Evolutionary conservation across 2,797 vertebrate genomes (phyloP).

Genomic region (Melanotaenia parkinsoni): DNA sequence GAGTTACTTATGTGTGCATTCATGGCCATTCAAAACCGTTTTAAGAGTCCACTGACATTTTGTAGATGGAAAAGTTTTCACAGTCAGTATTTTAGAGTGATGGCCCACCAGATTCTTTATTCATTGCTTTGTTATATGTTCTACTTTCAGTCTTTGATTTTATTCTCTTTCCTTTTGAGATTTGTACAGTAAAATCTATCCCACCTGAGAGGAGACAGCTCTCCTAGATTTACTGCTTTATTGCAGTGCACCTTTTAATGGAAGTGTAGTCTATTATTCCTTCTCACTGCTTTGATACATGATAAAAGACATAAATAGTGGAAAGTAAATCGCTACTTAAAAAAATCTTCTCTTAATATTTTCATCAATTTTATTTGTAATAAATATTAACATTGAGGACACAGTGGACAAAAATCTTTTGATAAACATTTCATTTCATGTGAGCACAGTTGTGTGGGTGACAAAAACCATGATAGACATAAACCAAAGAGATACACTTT

Average conservation of each 20-base stretch:
- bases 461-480: constrained; percentile 31
- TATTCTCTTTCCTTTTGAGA: constrained; percentile 63
- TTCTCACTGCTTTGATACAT: constrained; percentile 20
- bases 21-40: constrained; percentile 19
- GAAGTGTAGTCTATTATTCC: constrained; percentile 28
- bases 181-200: constrained; percentile 49
- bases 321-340: background rate
- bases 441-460: constrained; percentile 51
- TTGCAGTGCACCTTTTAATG: constrained; percentile 20
- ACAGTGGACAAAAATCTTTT: constrained; percentile 57
- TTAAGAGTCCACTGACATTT: constrained; percentile 34
- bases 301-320: constrained; percentile 5
- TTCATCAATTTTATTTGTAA: constrained; percentile 68
- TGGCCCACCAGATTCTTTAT: constrained; percentile 47
- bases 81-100: constrained; percentile 20
- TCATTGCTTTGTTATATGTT: constrained; percentile 52
- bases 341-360: constrained; percentile 16
- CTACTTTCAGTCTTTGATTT: constrained; percentile 61
- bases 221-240: constrained; percentile 40
- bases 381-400: constrained; percentile 70
- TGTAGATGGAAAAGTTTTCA: constrained; percentile 37
- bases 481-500: constrained; percentile 43
- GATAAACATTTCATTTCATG: constrained; percentile 47
- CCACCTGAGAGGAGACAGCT: constrained; percentile 33
- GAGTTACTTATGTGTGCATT: constrained; percentile 38